Evolutionary conservation across 2,888 invertebrate genomes (phyloP).

Genomic region (Tipula vernalis): DNA sequence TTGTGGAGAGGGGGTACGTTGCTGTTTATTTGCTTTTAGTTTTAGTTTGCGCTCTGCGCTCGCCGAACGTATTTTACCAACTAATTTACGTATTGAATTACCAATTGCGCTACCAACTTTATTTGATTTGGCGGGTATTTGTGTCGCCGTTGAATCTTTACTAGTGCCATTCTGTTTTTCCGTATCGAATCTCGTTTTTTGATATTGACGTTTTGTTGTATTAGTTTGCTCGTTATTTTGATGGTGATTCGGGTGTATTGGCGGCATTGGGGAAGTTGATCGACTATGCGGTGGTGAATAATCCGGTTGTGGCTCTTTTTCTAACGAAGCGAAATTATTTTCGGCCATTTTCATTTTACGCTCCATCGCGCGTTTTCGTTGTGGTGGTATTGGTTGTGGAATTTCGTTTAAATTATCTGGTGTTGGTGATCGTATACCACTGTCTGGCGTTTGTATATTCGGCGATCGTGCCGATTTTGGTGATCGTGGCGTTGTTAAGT

Average conservation of each 20-base stretch:
- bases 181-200: constrained; percentile 57
- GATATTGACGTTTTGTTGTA: constrained; percentile 31
- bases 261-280: constrained; percentile 29
- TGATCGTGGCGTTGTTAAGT: constrained; percentile 44
- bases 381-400: constrained; percentile 48
- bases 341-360: constrained; percentile 28
- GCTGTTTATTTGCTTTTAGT: constrained; percentile 40
- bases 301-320: constrained; percentile 55
- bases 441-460: constrained; percentile 19
- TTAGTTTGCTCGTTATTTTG: constrained; percentile 13
- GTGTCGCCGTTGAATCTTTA: constrained; percentile 26
- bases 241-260: constrained; percentile 24
- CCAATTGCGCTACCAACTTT: constrained; percentile 52
- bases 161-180: constrained; percentile 24
- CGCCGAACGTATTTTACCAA: constrained; percentile 69
- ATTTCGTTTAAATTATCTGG: constrained; percentile 18
- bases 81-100: constrained; percentile 68
- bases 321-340: not conserved
- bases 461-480: constrained; percentile 35
- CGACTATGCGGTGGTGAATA: constrained; percentile 49
- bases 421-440: constrained; percentile 20
- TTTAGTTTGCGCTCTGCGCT: constrained; percentile 54
- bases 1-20: constrained; percentile 37
- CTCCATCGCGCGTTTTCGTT: constrained; percentile 46
- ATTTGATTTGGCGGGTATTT: constrained; percentile 25